Conservation (phyloP, 1,140 invertebrate genomes). For the Hesperophylax magnus region DNA sequence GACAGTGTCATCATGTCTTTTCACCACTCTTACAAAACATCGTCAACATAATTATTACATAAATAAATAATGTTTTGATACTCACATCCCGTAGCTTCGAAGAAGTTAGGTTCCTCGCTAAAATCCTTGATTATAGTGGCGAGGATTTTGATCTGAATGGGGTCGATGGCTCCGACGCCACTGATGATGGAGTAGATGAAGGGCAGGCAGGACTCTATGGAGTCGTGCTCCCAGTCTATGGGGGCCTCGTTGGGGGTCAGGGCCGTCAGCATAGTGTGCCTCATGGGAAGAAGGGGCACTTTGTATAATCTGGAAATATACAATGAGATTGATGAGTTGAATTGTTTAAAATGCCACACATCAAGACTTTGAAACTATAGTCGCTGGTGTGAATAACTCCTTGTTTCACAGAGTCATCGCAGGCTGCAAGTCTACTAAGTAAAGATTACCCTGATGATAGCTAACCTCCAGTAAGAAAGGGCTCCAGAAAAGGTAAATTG, state of each 20-base stretch:
- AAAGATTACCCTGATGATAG: too few species aligned
- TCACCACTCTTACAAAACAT: too few species aligned
- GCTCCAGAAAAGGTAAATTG: too few species aligned
- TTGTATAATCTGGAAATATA: conserved; percentile 47
- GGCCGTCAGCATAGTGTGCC: conserved; percentile 9
- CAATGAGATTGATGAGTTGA: background rate
- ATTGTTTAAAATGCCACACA: background rate
- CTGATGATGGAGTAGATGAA: conserved; percentile 44
- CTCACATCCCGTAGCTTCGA: conserved; percentile 34
- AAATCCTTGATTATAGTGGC: conserved; percentile 50
- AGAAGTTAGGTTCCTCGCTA: conserved; percentile 50
- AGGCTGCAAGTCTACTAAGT: too few species aligned
- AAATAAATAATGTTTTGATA: background rate
- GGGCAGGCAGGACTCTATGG: conserved; percentile 40
- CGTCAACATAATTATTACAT: too few species aligned
- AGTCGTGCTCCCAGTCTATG: conserved; percentile 53
- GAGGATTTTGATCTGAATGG: conserved; percentile 41
- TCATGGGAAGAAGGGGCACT: conserved; percentile 46
- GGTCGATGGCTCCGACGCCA: conserved; percentile 34
- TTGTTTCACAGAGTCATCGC: too few species aligned
- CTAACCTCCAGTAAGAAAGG: too few species aligned
- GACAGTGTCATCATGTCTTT: too few species aligned
- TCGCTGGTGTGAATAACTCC: too few species aligned
- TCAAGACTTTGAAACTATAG: too few species aligned
- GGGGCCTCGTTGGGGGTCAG: conserved; percentile 27